Base-by-base conservation (phyloP, 2,888 invertebrate species). In the Callyntrura guangdongensis region DNA sequence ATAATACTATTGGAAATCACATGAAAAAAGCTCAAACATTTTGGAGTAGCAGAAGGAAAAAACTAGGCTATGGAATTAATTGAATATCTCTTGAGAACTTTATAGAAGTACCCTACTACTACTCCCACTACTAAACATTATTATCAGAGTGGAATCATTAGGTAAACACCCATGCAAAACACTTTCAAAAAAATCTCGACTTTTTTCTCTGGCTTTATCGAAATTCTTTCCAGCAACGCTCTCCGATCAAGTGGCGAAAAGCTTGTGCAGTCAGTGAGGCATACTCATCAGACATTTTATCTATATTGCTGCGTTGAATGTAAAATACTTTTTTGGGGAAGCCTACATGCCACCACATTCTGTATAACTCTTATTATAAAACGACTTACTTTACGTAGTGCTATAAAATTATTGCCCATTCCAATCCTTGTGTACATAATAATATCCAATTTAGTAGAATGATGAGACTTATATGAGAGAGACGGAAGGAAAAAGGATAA, bases 351-450 rank as follows among this genome's bases (percentile, higher is more conserved):
- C 17, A 5, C 0, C 14, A 22, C 3, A 67, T 67, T 6, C 9
- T 22, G 8, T 67, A 67, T 22, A 36, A 36, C n/a, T 4, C 56
- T 56, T 56, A n/a, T n/a, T 56, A 56, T n/a, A n/a, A n/a, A 56
- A 56, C 56, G 17, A 53, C n/a, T 56, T 56, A 56, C 56, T 67
- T 67, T 64, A 36, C 36, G 8, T 25, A 11, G 20, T 8, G 12
- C 69, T 72, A 85, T 69, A 49, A 61, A 86, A 79, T 86, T 79
- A 79, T 79, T 79, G 72, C 61, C 86, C 79, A 79, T 79, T 77
- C 64, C 49, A 86, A n/a, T 74, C 25, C 61, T 59, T 22, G 12
- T 67, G 20, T 25, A 17, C 69, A 69, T 69, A 36, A 69, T 69
- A 36, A 83, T 20, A 79, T 79, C 36, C 79, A 49, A 53, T 87